Conservation (phyloP, 2,113 vertebrate species). For the Dromas ardeola region DNA sequence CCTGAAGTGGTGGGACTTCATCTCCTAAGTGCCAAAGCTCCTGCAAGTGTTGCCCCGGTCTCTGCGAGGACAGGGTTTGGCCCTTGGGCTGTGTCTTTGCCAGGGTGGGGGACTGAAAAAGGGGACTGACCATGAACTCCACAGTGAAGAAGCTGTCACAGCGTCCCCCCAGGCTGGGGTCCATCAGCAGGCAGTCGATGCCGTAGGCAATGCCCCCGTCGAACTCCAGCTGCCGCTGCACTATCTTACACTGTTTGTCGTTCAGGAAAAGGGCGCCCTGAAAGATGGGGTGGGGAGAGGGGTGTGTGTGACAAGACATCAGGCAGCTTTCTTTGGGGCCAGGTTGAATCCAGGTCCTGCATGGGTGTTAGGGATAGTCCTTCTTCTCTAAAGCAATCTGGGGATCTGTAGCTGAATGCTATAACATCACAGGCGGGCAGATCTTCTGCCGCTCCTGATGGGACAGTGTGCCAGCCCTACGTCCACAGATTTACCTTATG, state of each 20-base stretch:
- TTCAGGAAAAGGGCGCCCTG: slow-evolving; percentile 89
- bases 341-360: background rate
- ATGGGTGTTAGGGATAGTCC: background rate
- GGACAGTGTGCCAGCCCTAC: background rate
- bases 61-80: too few species aligned
- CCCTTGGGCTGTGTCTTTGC: background rate
- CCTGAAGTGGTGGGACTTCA: background rate
- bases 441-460: background rate
- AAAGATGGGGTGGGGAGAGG: background rate
- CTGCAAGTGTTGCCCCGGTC: fast-evolving
- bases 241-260: slow-evolving; percentile 77
- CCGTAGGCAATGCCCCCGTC: slow-evolving; percentile 85
- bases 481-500: background rate
- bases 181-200: slow-evolving; percentile 87
- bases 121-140: slow-evolving; percentile 74
- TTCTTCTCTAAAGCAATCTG: background rate
- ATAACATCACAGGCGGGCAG: background rate
- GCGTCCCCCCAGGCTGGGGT: slow-evolving; percentile 87
- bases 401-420: background rate
- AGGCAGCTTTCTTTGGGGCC: background rate
- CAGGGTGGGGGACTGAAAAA: too few species aligned
- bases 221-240: slow-evolving; percentile 85
- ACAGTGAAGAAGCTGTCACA: slow-evolving; percentile 80
- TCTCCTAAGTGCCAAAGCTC: background rate
- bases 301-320: background rate